phyloP scores from a whole-genome alignment of 2,797 vertebrate species.

The Sebastes flavidus region DNA sequence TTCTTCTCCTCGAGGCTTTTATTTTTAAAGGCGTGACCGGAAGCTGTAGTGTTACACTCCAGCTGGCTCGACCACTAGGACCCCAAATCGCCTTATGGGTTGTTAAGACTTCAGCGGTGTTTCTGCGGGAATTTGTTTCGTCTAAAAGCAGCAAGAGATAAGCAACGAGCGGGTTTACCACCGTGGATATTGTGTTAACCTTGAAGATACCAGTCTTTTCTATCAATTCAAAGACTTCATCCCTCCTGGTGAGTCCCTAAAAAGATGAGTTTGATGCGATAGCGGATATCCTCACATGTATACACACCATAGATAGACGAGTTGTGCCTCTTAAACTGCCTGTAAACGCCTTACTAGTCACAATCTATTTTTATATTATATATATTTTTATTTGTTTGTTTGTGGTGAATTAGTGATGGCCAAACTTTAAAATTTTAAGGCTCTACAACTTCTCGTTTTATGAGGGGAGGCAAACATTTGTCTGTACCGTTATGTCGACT shows the following conservation, averaged over 20 bases:
- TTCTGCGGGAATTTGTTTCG: constrained; percentile 48
- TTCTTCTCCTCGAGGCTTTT: constrained; percentile 17
- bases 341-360: neutral
- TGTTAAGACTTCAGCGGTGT: constrained; percentile 54
- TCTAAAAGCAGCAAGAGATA: neutral
- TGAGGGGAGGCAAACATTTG: neutral
- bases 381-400: neutral
- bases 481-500: constrained; percentile 48
- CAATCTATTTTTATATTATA: neutral
- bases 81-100: constrained; percentile 74
- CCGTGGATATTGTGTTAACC: neutral
- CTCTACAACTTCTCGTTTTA: constrained; percentile 30
- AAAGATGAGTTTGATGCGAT: constrained; percentile 73
- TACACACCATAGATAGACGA: neutral
- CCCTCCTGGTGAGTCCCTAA: constrained; percentile 69
- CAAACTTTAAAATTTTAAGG: neutral
- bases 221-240: constrained; percentile 15
- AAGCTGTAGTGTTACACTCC: neutral
- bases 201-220: neutral
- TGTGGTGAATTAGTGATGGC: neutral
- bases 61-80: constrained; percentile 10
- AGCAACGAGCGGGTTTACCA: neutral
- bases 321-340: neutral
- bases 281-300: constrained; percentile 73
- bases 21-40: constrained; percentile 37